phyloP scores from a whole-genome alignment of 2,888 invertebrate species.

The Leptinotarsa haldemani region DNA sequence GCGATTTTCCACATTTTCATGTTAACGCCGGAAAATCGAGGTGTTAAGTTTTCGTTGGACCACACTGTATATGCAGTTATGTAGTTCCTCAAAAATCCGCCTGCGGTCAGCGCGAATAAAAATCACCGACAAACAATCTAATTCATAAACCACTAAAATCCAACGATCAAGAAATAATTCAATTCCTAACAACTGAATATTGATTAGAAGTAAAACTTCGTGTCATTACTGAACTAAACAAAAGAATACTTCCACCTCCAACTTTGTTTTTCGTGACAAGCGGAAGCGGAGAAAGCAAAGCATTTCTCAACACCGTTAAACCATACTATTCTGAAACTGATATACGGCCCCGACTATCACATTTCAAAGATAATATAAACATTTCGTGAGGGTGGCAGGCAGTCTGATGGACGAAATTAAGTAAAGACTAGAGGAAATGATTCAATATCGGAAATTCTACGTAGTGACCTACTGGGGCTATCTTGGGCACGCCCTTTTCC shows the following conservation, averaged over 20 bases:
- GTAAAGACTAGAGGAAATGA: conserved; percentile 24
- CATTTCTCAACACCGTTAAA: conserved; percentile 14
- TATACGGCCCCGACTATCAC: conserved; percentile 10
- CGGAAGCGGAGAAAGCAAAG: conserved; percentile 22
- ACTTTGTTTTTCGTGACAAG: conserved; percentile 10
- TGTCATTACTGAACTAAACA: too few relatives aligned
- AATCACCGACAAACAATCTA: too few relatives aligned
- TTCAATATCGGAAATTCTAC: conserved; percentile 22
- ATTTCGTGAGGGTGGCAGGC: conserved; percentile 23
- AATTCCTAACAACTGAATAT: too few relatives aligned
- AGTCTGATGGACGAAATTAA: conserved; percentile 29
- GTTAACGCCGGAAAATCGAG: too few relatives aligned
- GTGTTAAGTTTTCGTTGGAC: too few relatives aligned
- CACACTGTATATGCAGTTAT: too few relatives aligned
- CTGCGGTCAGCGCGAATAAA: too few relatives aligned
- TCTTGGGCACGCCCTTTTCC: conserved; percentile 21
- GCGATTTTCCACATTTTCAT: too few relatives aligned
- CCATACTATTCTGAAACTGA: background rate
- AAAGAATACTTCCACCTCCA: background rate
- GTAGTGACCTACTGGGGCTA: conserved; percentile 20
- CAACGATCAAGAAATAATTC: too few relatives aligned
- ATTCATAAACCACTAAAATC: too few relatives aligned
- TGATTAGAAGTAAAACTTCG: too few relatives aligned
- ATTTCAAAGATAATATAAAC: conserved; percentile 29
- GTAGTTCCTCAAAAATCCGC: too few relatives aligned